Base-by-base conservation (phyloP, 2,888 invertebrate genomes). In the Schizaphis graminum region DNA sequence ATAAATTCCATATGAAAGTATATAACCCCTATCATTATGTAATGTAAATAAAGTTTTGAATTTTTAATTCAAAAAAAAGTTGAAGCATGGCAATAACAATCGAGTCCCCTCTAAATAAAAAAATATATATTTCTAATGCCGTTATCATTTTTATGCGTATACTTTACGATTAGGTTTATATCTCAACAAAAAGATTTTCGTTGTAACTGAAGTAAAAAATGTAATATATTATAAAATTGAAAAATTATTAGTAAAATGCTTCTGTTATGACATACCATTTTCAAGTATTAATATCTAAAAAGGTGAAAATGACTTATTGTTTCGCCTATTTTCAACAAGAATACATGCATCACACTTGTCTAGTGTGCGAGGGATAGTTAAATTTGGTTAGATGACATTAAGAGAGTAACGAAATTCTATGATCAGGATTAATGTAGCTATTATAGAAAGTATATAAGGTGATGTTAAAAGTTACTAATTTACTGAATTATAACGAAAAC, bases 11-110 rank as follows among this genome's bases (percentile, higher is more conserved):
- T 41, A 35, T 77, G 21, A 1, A 77, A 35, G 8, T 77, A 35
- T 35, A 77, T 49, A 61, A 87, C 61, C 91, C 91, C 61, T 92
- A 86, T 92, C 35, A 47, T 85, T 92, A 87, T 26, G 61, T 86
- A 57, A 57, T 86, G 47, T 57, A 86, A 91, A 92, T 92, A 61
- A 77, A 53, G 26, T 61, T 87, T 88, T 88, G 13, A 88, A 49
- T 91, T 85, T 21, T 85, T 44, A 57, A 85, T 85, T 44, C 1
- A 49, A 67, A 87, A 92, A 87, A 92, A 92, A 57, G 26, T 67
- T 92, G 87, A 92, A 92, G 61, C 67, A 53, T 26, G 26, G 86
- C 26, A 26, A 61, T 92, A 87, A 49, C 47, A 91, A 86, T 41
- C 5, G n/a, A 47, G 16, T 77, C 21, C 77, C 77, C 35, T 77